These are phyloP conservation scores for Peucedramus taeniatus DNA, from an alignment of 2,113 vertebrate genomes.

Conservation along the genomic window DNA sequence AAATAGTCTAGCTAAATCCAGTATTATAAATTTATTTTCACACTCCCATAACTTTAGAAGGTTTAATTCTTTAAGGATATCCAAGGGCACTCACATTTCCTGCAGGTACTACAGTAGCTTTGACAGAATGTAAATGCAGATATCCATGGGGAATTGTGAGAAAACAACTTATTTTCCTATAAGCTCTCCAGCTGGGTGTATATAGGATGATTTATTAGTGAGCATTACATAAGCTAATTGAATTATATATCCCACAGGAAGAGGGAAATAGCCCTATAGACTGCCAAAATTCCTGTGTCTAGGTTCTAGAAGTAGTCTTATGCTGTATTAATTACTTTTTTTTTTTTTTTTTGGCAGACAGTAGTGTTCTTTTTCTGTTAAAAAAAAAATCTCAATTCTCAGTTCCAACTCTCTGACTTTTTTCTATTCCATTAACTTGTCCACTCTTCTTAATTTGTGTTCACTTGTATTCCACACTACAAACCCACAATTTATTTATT, in stretches of 20 bases:
- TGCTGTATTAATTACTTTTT: slow-evolving; percentile 49
- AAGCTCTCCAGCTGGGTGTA: neutral
- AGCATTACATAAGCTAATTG: slow-evolving; percentile 71
- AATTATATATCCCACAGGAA: slow-evolving; percentile 69
- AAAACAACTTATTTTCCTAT: slow-evolving; percentile 39
- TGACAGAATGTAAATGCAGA: slow-evolving; percentile 49
- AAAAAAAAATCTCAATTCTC: neutral
- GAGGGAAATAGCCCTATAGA: slow-evolving; percentile 23
- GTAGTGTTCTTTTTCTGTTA: neutral
- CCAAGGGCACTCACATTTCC: slow-evolving; percentile 23
- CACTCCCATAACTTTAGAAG: neutral
- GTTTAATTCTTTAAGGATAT: slow-evolving; percentile 21
- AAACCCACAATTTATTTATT: neutral
- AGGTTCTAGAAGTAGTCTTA: slow-evolving; percentile 50
- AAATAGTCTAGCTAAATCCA: neutral
- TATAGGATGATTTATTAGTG: slow-evolving; percentile 67
- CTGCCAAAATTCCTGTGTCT: slow-evolving; percentile 65
- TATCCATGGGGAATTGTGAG: slow-evolving; percentile 11
- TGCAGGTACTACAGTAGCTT: slow-evolving; percentile 7
- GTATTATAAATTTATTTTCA: slow-evolving; percentile 4
- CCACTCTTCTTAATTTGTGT: neutral
- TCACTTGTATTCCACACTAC: neutral
- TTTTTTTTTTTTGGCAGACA: slow-evolving; percentile 18
- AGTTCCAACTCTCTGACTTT: neutral
- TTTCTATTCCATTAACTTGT: neutral